Evolutionary conservation across 2,888 invertebrate genomes (phyloP), one percentile per base, ranked within the genome.

Genomic region (Synergus itoensis): DNA sequence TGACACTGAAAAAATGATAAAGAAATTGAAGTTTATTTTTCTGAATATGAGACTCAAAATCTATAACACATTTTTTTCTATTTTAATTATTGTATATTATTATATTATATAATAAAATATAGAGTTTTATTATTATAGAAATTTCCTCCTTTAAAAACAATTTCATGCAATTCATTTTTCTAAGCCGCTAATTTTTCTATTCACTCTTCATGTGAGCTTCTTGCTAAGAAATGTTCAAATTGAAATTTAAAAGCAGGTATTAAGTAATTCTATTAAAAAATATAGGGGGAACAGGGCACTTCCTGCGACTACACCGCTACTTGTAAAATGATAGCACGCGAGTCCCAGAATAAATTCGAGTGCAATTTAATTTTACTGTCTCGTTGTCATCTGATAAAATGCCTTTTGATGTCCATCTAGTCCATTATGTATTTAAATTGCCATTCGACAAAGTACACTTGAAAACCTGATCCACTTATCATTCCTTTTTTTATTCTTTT

Each of bases 261-360:
- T 69, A 48, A 28, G 45, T 36, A 69, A 69, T 28, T 28, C 28
- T 48, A 7, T 43, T n/a, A 48, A 48, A 69, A 69, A 69, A 9
- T 69, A 9, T 69, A 16, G 14, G 28, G 45, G 43, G 21, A 48
- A 48, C 69, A 48, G 48, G 69, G 28, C 45, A 69, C 69, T 48
- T 69, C 65, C 65, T 65, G 28, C 16, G 3, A 21, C 48, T 45
- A 67, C 45, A 67, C 4, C 43, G 45, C 41, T 67, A 43, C 67
- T 67, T 67, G 21, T 67, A 45, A 67, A 67, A 45, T 67, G 67
- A 43, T 45, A 67, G 67, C 67, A 67, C 67, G 67, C 67, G 45
- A 67, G 67, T 43, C 45, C 45, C 67, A 45, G 67, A 67, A 67
- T 45, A 45, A 67, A 67, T 67, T 67, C 67, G 45, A 45, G 41